These are phyloP conservation scores for Cryptoblepharus egeriae DNA, from an alignment of 2,797 vertebrate genomes.

Conservation along the genomic window DNA sequence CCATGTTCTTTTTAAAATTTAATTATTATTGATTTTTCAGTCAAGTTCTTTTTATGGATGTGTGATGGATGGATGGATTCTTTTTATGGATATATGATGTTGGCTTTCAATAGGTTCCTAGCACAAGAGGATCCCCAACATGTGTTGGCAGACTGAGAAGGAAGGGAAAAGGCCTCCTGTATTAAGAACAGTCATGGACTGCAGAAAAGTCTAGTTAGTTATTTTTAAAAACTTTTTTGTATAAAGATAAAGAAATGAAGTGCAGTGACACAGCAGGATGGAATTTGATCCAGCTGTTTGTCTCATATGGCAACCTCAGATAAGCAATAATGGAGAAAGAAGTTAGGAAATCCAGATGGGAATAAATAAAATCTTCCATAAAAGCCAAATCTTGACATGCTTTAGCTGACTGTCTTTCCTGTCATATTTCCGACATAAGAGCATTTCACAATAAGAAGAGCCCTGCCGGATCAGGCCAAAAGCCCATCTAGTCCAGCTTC, in stretches of 20 bases:
- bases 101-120: neutral
- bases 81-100: neutral
- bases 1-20: no score
- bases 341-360: constrained; percentile 48
- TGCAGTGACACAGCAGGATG: constrained; percentile 60
- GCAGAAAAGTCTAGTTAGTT: constrained; percentile 39
- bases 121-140: neutral
- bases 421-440: constrained; percentile 36
- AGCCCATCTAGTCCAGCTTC: no score
- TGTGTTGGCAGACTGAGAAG: neutral
- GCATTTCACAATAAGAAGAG: constrained; percentile 18
- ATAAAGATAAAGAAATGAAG: constrained; percentile 67
- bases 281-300: constrained; percentile 63
- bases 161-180: constrained; percentile 7
- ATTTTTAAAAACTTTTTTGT: constrained; percentile 60
- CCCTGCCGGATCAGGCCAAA: no score
- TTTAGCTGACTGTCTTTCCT: neutral
- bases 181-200: constrained; percentile 21
- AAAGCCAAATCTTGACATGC: constrained; percentile 53
- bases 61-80: no score
- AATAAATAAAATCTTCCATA: constrained; percentile 60
- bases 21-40: no score
- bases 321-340: constrained; percentile 53
- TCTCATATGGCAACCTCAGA: constrained; percentile 61
- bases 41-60: no score